These are phyloP conservation scores for Oxycera nigricornis DNA, from an alignment of 2,888 invertebrate species.

Conservation along the genomic window DNA sequence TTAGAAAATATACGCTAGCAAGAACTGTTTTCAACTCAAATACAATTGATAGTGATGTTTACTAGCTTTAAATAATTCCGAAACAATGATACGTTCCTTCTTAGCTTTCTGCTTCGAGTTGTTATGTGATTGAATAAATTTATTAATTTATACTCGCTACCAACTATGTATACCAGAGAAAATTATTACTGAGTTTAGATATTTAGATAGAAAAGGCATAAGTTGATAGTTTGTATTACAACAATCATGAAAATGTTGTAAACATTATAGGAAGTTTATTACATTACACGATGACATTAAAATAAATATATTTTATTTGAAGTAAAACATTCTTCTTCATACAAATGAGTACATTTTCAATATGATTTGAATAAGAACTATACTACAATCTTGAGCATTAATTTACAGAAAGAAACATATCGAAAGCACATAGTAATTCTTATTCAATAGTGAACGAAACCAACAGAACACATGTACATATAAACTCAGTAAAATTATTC, in stretches of 20 bases:
- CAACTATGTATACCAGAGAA: background rate
- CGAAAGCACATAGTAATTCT: background rate
- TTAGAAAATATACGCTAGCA: background rate
- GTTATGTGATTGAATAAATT: too few species aligned
- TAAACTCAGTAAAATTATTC: constrained; percentile 32
- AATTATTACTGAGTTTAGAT: constrained; percentile 8
- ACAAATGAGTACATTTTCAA: background rate
- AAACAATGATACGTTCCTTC: background rate
- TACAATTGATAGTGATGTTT: background rate
- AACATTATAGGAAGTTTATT: background rate
- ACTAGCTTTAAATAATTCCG: too few species aligned
- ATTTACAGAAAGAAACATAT: background rate
- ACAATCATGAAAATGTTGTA: background rate
- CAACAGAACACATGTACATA: background rate
- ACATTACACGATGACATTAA: background rate
- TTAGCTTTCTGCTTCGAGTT: too few species aligned
- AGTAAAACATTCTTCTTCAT: background rate
- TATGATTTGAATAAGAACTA: background rate
- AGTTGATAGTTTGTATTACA: background rate
- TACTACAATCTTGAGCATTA: background rate
- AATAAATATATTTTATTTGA: background rate
- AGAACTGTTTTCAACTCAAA: background rate
- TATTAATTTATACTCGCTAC: too few species aligned
- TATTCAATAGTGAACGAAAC: background rate
- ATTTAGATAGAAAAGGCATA: background rate